Percentiles rank a stretch among this genome's conserved stretches.
These are phyloP conservation scores for Cinclus mexicanus DNA, from an alignment of 2,113 vertebrate genomes.

Conservation along the genomic window DNA sequence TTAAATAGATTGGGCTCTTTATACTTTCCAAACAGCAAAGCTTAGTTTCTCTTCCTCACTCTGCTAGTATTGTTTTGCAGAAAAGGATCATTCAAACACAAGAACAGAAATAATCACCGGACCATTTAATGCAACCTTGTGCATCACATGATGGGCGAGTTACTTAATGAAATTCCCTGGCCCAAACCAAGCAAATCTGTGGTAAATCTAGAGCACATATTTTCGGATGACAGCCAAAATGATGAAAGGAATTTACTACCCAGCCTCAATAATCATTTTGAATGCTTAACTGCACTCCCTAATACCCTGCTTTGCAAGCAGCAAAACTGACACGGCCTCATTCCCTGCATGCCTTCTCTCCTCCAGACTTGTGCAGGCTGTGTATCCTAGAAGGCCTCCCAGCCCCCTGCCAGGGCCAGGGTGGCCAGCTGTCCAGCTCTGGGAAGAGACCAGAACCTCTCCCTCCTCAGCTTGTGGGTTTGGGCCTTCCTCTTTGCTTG, in stretches of 20 bases:
- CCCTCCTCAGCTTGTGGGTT: neutral
- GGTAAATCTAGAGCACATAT: constrained; percentile 50
- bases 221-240: constrained; percentile 59
- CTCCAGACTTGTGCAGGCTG: neutral
- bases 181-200: constrained; percentile 48
- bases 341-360: neutral
- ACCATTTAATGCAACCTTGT: constrained; percentile 48
- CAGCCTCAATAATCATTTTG: constrained; percentile 40
- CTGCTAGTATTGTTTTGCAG: constrained; percentile 1
- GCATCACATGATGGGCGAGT: constrained; percentile 50
- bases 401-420: neutral
- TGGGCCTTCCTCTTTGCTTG: neutral
- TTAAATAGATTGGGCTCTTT: constrained; percentile 22
- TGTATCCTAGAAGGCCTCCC: neutral
- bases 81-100: constrained; percentile 18
- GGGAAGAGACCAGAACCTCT: neutral
- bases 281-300: constrained; percentile 36
- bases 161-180: constrained; percentile 61
- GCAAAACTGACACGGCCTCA: neutral
- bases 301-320: neutral
- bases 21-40: neutral
- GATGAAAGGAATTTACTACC: constrained; percentile 58
- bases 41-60: neutral
- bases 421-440: neutral
- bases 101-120: constrained; percentile 4